Conservation (phyloP, 1,140 invertebrate genomes). For the Paralvinella palmiformis region DNA sequence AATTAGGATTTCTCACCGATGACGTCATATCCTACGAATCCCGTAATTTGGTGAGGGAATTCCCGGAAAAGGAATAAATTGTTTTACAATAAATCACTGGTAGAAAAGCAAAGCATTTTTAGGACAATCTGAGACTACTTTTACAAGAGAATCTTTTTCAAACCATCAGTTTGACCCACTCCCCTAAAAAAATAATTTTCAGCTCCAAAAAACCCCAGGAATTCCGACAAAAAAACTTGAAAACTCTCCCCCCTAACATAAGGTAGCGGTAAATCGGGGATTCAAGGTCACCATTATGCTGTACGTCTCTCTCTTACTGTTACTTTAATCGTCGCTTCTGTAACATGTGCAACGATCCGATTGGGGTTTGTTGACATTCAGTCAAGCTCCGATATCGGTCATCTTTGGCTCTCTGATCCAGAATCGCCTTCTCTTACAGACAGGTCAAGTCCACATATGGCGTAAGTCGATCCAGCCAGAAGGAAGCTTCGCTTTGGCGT, state of each 20-base stretch:
- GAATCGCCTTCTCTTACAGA: background rate
- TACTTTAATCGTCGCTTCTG: background rate
- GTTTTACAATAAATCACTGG: too few species aligned
- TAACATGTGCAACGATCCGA: background rate
- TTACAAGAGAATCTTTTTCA: too few species aligned
- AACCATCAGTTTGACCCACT: too few species aligned
- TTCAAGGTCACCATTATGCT: background rate
- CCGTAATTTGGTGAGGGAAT: too few species aligned
- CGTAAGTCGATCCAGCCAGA: constrained; percentile 3
- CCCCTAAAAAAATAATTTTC: too few species aligned
- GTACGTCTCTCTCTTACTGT: background rate
- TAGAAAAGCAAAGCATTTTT: too few species aligned
- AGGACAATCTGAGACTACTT: too few species aligned
- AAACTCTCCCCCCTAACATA: background rate
- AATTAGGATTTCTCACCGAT: background rate
- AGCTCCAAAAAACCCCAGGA: too few species aligned
- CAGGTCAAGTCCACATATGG: constrained; percentile 18
- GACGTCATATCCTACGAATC: background rate
- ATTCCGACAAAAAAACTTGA: too few species aligned
- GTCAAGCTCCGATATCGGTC: background rate
- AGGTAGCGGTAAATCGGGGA: background rate
- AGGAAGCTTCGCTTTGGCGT: constrained; percentile 14
- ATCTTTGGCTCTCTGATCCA: background rate
- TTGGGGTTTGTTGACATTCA: background rate
- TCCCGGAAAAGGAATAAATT: too few species aligned